phyloP scores from a whole-genome alignment of 1,140 invertebrate species.

The Oryctes rhinoceros region DNA sequence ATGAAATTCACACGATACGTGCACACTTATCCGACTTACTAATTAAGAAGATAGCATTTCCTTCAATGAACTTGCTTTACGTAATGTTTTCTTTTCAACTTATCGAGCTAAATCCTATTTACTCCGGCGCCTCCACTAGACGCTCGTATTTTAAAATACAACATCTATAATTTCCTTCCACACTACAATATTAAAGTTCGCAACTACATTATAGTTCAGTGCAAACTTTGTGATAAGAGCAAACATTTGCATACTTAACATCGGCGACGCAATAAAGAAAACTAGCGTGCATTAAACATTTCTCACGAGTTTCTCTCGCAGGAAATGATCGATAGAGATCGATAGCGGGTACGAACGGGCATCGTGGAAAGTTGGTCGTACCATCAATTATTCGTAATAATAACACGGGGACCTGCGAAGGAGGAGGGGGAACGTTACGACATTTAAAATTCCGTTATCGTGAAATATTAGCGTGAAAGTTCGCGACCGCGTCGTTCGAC shows the following conservation, averaged over 20 bases:
- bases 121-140: background rate
- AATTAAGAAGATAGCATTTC: too few species aligned
- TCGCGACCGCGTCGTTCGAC: background rate
- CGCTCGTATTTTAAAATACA: background rate
- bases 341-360: background rate
- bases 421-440: background rate
- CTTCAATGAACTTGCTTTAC: too few species aligned
- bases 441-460: background rate
- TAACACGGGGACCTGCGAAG: background rate
- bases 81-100: too few species aligned
- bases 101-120: background rate
- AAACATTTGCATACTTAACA: constrained; percentile 14
- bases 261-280: constrained; percentile 6
- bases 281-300: background rate
- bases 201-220: background rate
- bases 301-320: background rate
- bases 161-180: background rate
- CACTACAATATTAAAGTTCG: constrained; percentile 8
- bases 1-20: too few species aligned
- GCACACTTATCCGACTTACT: too few species aligned
- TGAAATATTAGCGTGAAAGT: background rate
- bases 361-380: background rate
- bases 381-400: constrained; percentile 1
- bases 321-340: constrained; percentile 14
- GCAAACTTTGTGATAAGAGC: constrained; percentile 13